Evolutionary conservation across 1,140 invertebrate genomes (phyloP).

Genomic region (Bombus polaris): DNA sequence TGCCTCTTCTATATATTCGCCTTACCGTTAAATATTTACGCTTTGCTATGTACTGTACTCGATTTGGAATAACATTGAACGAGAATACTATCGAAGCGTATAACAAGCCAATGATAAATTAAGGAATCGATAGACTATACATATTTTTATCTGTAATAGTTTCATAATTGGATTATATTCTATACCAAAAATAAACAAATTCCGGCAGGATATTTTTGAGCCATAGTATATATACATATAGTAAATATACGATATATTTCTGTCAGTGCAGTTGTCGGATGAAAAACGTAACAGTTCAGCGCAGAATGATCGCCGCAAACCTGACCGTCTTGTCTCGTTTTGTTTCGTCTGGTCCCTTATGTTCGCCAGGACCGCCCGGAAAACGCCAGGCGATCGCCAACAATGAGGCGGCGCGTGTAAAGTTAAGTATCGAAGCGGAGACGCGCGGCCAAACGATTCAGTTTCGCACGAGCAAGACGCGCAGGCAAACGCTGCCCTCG

Average conservation of each 20-base stretch:
- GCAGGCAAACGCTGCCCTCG: slow-evolving; percentile 45
- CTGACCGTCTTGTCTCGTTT: not conserved
- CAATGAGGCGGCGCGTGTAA: not conserved
- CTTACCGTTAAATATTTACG: too few relatives aligned
- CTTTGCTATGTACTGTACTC: too few relatives aligned
- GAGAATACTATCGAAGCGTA: too few relatives aligned
- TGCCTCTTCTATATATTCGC: too few relatives aligned
- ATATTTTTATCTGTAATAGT: too few relatives aligned
- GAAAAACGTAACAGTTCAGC: not conserved
- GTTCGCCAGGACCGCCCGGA: not conserved
- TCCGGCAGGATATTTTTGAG: not conserved
- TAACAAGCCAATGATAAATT: too few relatives aligned
- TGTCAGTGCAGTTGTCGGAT: not conserved
- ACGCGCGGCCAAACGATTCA: slow-evolving; percentile 25
- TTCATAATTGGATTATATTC: too few relatives aligned
- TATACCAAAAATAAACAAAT: not conserved
- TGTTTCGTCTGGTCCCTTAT: not conserved
- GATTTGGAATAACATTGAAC: too few relatives aligned
- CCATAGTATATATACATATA: not conserved
- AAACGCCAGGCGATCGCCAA: not conserved
- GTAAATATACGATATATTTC: rapidly evolving
- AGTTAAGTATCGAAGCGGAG: slow-evolving; percentile 3
- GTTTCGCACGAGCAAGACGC: slow-evolving; percentile 56
- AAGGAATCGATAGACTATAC: too few relatives aligned
- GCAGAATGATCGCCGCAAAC: not conserved